Evolutionary conservation across 2,888 invertebrate genomes (phyloP).

Genomic region (Drosophila macrospina): DNA sequence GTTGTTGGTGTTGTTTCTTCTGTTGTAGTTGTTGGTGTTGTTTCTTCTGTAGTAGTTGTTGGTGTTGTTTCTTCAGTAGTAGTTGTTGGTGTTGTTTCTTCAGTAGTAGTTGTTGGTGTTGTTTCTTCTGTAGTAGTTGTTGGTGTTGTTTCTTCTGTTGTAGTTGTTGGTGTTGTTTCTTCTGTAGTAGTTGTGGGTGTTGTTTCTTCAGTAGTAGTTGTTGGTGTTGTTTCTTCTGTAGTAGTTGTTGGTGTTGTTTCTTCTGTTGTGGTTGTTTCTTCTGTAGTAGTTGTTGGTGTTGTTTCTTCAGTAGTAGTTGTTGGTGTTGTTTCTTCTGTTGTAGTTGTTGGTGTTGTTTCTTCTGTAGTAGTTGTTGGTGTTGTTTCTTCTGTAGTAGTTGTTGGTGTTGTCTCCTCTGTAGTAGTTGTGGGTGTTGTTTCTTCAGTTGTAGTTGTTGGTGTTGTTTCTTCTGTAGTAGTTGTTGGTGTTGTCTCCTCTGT

Average conservation of each 20-base stretch:
- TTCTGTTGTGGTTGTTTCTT: background rate
- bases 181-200: background rate
- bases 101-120: background rate
- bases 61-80: background rate
- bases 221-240: background rate
- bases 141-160: background rate
- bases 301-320: background rate
- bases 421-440: background rate
- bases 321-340: background rate
- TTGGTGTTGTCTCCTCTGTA: background rate
- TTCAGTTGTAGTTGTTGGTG: background rate
- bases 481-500: background rate
- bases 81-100: background rate
- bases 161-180: background rate
- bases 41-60: slow-evolving; percentile 1
- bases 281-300: background rate
- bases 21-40: background rate
- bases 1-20: background rate
- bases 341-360: background rate
- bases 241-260: background rate
- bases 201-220: background rate
- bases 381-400: background rate
- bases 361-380: background rate
- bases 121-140: background rate
- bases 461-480: no score